Percentiles rank a stretch among this genome's conserved stretches.
Conservation (phyloP, 37 sponge, comb jelly and placozoan species). For the Ianthella basta region DNA sequence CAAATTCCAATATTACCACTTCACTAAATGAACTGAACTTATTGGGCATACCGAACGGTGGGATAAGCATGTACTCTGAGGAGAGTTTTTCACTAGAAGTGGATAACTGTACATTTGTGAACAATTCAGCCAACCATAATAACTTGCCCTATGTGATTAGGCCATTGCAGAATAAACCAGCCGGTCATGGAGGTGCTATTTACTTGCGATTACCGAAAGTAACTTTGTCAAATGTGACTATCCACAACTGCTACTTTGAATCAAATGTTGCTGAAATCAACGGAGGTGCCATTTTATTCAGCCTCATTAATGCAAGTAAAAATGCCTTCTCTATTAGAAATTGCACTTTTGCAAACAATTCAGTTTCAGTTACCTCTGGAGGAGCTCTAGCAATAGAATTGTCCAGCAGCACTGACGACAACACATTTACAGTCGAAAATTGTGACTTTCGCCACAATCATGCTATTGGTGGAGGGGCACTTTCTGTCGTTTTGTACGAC, state of each 20-base stretch:
- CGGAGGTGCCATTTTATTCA: background rate
- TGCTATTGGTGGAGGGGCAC: slow-evolving; percentile 67
- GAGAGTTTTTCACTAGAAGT: background rate
- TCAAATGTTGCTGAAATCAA: slow-evolving; percentile 13
- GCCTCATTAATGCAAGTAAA: background rate
- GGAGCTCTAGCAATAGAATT: slow-evolving; percentile 65
- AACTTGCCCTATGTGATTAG: background rate
- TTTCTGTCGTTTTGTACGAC: slow-evolving; percentile 70
- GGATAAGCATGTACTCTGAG: background rate
- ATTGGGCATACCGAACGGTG: background rate
- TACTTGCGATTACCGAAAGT: background rate
- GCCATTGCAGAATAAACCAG: background rate
- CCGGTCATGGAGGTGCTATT: slow-evolving; percentile 1
- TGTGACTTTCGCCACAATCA: slow-evolving; percentile 46
- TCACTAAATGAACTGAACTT: background rate
- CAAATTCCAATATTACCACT: background rate
- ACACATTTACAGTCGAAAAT: slow-evolving; percentile 46
- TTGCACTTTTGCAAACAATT: slow-evolving; percentile 44
- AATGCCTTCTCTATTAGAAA: slow-evolving; percentile 39
- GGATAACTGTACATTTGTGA: slow-evolving; percentile 24
- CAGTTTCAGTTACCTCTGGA: slow-evolving; percentile 58
- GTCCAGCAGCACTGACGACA: slow-evolving; percentile 50
- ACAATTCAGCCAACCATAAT: slow-evolving; percentile 31
- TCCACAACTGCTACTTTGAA: background rate
- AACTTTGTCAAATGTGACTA: background rate